Evolutionary conservation across 2,888 invertebrate species (phyloP), one percentile per base, ranked within the genome.

Genomic region (Macaria notata): DNA sequence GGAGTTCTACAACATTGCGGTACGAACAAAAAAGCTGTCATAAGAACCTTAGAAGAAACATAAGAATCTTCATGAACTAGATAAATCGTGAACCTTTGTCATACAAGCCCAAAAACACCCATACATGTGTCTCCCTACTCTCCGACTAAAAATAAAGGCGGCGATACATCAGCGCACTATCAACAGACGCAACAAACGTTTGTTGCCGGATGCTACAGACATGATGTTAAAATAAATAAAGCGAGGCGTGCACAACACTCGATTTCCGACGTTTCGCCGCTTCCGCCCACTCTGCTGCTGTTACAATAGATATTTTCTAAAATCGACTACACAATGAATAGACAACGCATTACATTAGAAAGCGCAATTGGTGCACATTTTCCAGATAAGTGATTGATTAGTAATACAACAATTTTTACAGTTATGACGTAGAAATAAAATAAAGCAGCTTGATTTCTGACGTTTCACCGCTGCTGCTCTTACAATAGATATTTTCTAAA

Each of bases 181-280:
- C 81, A 73, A 70, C 70, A 78, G 75, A 81, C 79, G 76, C 66
- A 76, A 72, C 71, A 69, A 76, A 75, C 80, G 78, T 76, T 79
- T 79, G 78, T 78, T 79, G 68, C 81, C 84, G 88, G 87, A 88
- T 80, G 81, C 75, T 71, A 64, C 74, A 78, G 86, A 84, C 83
- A 84, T 84, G 85, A 86, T 81, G 84, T 86, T 86, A 80, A 87
- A 88, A 88, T 87, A 88, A 87, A 88, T 87, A 86, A 86, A 86
- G 73, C 70, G 65, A 64, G 59, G 64, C 64, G 61, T 76, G 73
- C 73, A 76, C 76, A 82, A 78, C 77, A 84, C 82, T 86, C 84
- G 83, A 86, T 86, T 81, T 87, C 85, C 86, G 84, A 80, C 77
- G 77, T 78, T 72, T 74, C 72, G 72, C 78, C 73, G 78, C 77